phyloP scores from a whole-genome alignment of 2,888 invertebrate genomes.

The Eupithecia vulgata region DNA sequence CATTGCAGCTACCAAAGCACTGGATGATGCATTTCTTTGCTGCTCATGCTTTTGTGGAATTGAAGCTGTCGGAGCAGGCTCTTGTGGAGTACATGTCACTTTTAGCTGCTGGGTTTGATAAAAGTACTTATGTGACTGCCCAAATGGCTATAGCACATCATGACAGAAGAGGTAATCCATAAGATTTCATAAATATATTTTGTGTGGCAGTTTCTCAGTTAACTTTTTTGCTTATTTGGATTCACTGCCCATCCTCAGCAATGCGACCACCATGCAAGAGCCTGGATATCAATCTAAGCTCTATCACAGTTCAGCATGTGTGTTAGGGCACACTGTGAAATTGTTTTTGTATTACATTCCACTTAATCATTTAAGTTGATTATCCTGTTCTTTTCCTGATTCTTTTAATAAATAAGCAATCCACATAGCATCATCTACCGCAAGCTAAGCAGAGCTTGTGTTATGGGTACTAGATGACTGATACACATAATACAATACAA shows the following conservation, averaged over 20 bases:
- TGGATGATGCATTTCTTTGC: conserved; percentile 98
- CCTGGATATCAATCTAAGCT: too few relatives aligned
- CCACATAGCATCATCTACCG: too few relatives aligned
- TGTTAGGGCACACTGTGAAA: too few relatives aligned
- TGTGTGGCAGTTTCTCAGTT: background rate
- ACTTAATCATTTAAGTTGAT: too few relatives aligned
- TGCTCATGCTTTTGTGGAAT: conserved; percentile 94
- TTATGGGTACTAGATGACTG: too few relatives aligned
- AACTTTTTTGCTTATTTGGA: background rate
- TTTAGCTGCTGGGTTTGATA: conserved; percentile 91
- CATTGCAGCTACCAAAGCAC: conserved; percentile 89
- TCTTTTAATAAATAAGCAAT: background rate
- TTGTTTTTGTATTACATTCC: too few relatives aligned
- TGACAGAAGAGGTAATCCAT: conserved; percentile 90
- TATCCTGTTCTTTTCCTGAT: background rate
- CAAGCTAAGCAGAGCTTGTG: too few relatives aligned
- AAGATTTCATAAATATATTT: background rate
- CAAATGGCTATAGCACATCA: conserved; percentile 97
- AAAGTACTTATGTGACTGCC: conserved; percentile 94
- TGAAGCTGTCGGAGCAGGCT: conserved; percentile 95
- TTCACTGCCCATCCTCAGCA: too few relatives aligned
- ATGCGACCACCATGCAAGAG: too few relatives aligned
- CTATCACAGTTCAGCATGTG: too few relatives aligned
- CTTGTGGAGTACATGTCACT: conserved; percentile 91
- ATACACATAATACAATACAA: too few relatives aligned